Evolutionary conservation across 2,113 vertebrate genomes (phyloP).

Genomic region (Rutilus rutilus): DNA sequence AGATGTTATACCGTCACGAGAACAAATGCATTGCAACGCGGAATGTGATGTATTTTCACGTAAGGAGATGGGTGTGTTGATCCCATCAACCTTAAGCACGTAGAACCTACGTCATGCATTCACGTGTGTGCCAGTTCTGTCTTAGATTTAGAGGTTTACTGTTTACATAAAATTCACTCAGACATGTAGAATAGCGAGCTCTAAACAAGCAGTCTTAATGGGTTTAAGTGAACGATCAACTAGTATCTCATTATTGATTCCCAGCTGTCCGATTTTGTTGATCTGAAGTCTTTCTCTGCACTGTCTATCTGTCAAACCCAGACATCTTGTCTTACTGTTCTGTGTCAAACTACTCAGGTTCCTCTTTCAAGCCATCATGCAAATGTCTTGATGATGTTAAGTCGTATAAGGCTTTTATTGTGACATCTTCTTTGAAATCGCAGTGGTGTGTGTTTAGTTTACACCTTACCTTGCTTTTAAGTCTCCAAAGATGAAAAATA

Average conservation of each 20-base stretch:
- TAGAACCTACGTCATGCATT: background rate
- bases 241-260: background rate
- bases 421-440: background rate
- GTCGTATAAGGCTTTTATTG: background rate
- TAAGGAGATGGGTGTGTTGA: conserved; percentile 39
- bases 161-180: background rate
- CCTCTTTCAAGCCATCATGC: background rate
- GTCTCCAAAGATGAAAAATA: conserved; percentile 2
- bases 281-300: background rate
- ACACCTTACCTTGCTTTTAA: background rate
- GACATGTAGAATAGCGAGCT: background rate
- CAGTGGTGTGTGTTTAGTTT: conserved; percentile 6
- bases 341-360: background rate
- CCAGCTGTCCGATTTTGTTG: background rate
- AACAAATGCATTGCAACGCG: conserved; percentile 19
- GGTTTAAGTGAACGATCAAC: background rate
- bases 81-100: conserved; percentile 36
- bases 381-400: background rate
- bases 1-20: conserved; percentile 43
- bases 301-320: conserved; percentile 28
- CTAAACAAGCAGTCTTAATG: background rate
- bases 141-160: background rate
- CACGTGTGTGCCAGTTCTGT: background rate
- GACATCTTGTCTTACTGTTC: background rate
- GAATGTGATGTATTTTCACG: conserved; percentile 29